Evolutionary conservation across 2,888 invertebrate genomes (phyloP).

Genomic region (Amiota minor): DNA sequence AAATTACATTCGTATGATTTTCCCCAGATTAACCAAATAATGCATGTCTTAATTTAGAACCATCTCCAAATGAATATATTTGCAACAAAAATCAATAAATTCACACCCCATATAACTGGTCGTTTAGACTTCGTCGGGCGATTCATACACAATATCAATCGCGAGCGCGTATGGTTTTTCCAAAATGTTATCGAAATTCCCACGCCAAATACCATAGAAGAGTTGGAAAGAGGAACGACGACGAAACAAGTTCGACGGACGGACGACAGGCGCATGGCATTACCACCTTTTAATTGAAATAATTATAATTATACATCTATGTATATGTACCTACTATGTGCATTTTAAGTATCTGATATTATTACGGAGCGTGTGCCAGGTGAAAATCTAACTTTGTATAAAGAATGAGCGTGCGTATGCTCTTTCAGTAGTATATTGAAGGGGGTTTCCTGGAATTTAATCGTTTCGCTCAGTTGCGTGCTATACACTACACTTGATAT

Average conservation of each 20-base stretch:
- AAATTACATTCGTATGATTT: no score
- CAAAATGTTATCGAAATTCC: slow-evolving; percentile 17
- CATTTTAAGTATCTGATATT: background rate
- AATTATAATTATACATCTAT: background rate
- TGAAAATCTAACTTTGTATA: background rate
- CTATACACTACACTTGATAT: background rate
- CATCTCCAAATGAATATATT: no score
- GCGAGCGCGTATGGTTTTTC: slow-evolving; percentile 4
- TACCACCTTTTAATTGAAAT: background rate
- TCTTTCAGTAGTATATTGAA: background rate
- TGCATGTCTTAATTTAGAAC: no score
- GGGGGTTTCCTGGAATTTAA: slow-evolving; percentile 55
- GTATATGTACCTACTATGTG: no score
- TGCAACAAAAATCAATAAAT: no score
- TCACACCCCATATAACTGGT: no score
- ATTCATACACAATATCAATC: no score
- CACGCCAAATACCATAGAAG: background rate
- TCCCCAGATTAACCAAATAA: no score
- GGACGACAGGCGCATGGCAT: background rate
- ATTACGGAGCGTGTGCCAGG: background rate
- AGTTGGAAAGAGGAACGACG: background rate
- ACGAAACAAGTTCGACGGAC: background rate
- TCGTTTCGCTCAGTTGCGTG: slow-evolving; percentile 38
- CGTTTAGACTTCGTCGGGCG: no score
- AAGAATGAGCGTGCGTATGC: background rate